These are phyloP conservation scores for Drosophila algonquin DNA, from an alignment of 2,888 invertebrate species.

Conservation along the genomic window DNA sequence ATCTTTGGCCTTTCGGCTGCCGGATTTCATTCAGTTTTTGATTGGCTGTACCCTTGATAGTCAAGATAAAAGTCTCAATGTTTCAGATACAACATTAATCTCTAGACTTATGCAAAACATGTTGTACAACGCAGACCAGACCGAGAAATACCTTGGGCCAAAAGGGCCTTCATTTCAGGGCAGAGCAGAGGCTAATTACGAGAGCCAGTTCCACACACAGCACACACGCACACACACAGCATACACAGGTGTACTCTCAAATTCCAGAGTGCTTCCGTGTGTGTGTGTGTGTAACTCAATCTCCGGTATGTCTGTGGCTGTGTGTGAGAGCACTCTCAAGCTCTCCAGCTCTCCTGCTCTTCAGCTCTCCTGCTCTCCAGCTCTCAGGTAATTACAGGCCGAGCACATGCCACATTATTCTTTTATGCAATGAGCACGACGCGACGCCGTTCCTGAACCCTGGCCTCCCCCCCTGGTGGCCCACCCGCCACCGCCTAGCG, in stretches of 20 bases:
- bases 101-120: conserved; percentile 62
- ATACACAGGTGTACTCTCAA: not conserved
- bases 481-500: conserved; percentile 19
- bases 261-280: not conserved
- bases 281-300: not conserved
- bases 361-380: not conserved
- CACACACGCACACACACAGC: conserved; percentile 15
- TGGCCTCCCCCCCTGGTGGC: conserved; percentile 26
- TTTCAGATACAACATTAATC: conserved; percentile 26
- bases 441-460: conserved; percentile 41
- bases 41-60: conserved; percentile 59
- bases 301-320: not conserved
- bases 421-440: conserved; percentile 76
- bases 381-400: conserved; percentile 65
- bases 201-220: conserved; percentile 39
- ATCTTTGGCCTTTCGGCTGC: not conserved
- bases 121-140: conserved; percentile 16
- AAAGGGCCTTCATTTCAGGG: conserved; percentile 66
- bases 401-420: conserved; percentile 80
- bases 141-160: conserved; percentile 54
- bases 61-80: conserved; percentile 32
- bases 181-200: conserved; percentile 64
- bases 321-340: conserved; percentile 8
- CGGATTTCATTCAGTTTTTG: conserved; percentile 17
- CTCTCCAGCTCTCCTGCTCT: not conserved